phyloP scores from a whole-genome alignment of 92 coral and sea anemone species.

The Palythoa grandiflora region DNA sequence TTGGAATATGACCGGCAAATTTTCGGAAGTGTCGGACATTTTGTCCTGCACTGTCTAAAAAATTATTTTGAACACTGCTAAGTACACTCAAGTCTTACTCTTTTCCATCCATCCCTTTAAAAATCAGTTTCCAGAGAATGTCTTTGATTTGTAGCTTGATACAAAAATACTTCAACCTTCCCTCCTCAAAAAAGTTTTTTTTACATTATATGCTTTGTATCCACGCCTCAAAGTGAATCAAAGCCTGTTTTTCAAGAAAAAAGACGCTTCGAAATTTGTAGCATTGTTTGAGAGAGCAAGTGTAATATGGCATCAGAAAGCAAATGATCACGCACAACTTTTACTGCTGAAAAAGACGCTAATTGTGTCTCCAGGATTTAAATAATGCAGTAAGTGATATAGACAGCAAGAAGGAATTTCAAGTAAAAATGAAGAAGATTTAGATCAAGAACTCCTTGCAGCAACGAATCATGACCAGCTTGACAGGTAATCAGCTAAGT shows the following conservation, averaged over 20 bases:
- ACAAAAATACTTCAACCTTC: not conserved
- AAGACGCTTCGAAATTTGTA: slow-evolving; percentile 13
- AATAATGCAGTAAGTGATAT: not conserved
- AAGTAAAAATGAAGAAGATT: not conserved
- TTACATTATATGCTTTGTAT: not conserved
- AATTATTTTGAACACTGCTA: no score
- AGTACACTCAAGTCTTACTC: no score
- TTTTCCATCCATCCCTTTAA: no score
- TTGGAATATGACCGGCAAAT: no score
- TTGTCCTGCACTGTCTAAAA: no score
- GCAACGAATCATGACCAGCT: not conserved
- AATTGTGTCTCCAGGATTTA: not conserved
- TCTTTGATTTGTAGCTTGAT: no score
- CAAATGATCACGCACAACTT: slow-evolving; percentile 14
- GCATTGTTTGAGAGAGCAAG: slow-evolving; percentile 10
- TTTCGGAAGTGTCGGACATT: no score
- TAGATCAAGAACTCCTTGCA: slow-evolving; percentile 12
- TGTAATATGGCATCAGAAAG: slow-evolving; percentile 23
- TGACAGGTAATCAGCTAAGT: no score
- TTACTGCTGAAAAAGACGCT: slow-evolving; percentile 1
- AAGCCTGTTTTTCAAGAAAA: slow-evolving; percentile 14
- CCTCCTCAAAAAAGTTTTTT: not conserved
- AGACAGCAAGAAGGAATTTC: slow-evolving; percentile 15
- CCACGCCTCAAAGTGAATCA: not conserved
- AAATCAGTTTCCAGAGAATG: no score